Evolutionary conservation across 2,888 invertebrate genomes (phyloP).

Genomic region (Lasioglossum morio): DNA sequence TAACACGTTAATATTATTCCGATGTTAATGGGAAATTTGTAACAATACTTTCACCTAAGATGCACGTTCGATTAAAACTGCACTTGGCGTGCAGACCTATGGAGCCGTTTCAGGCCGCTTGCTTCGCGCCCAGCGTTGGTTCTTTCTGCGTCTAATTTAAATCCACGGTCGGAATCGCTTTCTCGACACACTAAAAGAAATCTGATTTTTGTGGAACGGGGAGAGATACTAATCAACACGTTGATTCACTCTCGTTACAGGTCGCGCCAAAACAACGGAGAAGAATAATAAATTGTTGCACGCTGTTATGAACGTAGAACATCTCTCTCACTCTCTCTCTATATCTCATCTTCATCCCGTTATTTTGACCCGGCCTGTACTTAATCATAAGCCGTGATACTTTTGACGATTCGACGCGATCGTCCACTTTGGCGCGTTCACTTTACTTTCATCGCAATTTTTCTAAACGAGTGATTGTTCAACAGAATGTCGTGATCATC

Average conservation of each 20-base stretch:
- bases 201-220: not conserved
- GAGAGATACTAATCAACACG: not conserved
- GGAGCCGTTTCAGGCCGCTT: not conserved
- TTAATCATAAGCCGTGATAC: not conserved
- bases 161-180: not conserved
- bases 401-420: not conserved
- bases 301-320: not conserved
- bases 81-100: not conserved
- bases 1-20: no score
- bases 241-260: not conserved
- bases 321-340: not conserved
- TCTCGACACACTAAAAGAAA: not conserved
- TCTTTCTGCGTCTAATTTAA: not conserved
- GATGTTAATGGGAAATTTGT: constrained; percentile 14
- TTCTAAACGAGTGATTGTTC: not conserved
- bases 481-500: not conserved
- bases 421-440: not conserved
- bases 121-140: constrained; percentile 22
- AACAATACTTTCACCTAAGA: constrained; percentile 36
- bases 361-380: not conserved
- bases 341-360: not conserved
- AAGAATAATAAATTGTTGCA: not conserved
- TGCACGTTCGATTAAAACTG: not conserved
- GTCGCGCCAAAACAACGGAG: not conserved
- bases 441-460: not conserved